phyloP scores from a whole-genome alignment of 30 jellyfish, hydroid and myxozoan genomes.

The Turritopsis rubra region DNA sequence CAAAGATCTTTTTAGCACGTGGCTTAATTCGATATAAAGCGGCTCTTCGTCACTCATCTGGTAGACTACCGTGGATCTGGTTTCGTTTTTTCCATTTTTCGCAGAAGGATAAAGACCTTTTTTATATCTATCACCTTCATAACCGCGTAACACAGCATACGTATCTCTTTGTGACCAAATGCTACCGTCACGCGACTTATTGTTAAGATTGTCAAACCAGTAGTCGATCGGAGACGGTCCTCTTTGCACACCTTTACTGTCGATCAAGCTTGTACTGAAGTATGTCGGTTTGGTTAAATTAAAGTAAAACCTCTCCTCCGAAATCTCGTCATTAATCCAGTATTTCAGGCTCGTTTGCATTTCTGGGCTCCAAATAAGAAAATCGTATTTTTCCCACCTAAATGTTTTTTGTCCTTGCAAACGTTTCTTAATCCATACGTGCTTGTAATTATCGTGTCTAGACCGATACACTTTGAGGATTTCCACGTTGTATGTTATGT shows the following conservation, averaged over 20 bases:
- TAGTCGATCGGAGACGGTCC: constrained; percentile 80
- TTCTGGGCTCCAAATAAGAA: constrained; percentile 92
- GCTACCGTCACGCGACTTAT: constrained; percentile 42
- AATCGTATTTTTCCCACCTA: constrained; percentile 55
- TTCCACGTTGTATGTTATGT: constrained; percentile 42
- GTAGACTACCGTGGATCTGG: constrained; percentile 60
- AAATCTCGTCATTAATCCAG: constrained; percentile 30
- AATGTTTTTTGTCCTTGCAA: constrained; percentile 27
- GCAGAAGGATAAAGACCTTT: constrained; percentile 57
- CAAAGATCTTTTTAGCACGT: constrained; percentile 30
- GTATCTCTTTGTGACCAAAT: constrained; percentile 91
- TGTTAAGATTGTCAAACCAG: constrained; percentile 52
- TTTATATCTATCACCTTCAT: constrained; percentile 41
- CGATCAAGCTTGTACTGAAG: constrained; percentile 61
- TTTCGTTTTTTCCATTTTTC: constrained; percentile 40
- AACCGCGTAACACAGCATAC: constrained; percentile 58
- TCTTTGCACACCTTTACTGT: constrained; percentile 34
- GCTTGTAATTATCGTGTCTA: constrained; percentile 26
- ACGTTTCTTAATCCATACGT: constrained; percentile 17
- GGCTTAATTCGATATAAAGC: constrained; percentile 13
- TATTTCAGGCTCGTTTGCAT: constrained; percentile 42
- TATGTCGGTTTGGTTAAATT: constrained; percentile 29
- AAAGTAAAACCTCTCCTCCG: constrained; percentile 38
- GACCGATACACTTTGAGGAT: constrained; percentile 41
- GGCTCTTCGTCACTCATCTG: constrained; percentile 69